phyloP scores from a whole-genome alignment of 2,113 vertebrate species.

The Actinemys pallida region DNA sequence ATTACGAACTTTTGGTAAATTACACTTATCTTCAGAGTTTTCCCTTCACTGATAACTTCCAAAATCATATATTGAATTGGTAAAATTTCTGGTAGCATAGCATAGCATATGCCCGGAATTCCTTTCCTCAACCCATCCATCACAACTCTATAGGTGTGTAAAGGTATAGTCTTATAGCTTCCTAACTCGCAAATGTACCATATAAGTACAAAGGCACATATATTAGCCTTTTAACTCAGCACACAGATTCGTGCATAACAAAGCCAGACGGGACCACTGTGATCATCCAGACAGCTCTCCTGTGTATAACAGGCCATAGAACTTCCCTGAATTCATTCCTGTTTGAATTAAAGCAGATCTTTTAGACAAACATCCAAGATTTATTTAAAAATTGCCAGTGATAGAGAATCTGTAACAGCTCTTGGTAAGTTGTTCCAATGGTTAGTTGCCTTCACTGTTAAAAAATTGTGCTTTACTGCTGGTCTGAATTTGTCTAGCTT shows the following conservation, averaged over 20 bases:
- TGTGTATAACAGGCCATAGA: neutral
- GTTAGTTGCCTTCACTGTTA: neutral
- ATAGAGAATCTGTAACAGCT: neutral
- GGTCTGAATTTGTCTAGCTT: neutral
- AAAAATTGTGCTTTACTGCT: neutral
- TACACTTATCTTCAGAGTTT: neutral
- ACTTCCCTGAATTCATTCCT: neutral
- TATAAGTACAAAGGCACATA: slow-evolving; percentile 2
- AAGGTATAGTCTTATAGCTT: neutral
- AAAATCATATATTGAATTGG: neutral
- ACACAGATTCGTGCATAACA: neutral
- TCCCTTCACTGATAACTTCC: neutral
- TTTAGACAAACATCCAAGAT: neutral
- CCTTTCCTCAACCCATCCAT: neutral
- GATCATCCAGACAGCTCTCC: neutral
- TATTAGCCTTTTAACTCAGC: slow-evolving; percentile 39
- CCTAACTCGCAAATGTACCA: slow-evolving; percentile 9
- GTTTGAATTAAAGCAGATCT: neutral
- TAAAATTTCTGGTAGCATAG: neutral
- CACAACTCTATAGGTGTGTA: neutral
- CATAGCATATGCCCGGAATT: neutral
- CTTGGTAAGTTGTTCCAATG: neutral
- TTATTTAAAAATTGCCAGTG: neutral
- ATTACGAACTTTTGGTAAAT: neutral
- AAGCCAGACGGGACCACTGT: neutral